Evolutionary conservation across 2,797 vertebrate genomes (phyloP), one percentile per base, ranked within the genome.

Genomic region (Dendrocincla tyrannina): DNA sequence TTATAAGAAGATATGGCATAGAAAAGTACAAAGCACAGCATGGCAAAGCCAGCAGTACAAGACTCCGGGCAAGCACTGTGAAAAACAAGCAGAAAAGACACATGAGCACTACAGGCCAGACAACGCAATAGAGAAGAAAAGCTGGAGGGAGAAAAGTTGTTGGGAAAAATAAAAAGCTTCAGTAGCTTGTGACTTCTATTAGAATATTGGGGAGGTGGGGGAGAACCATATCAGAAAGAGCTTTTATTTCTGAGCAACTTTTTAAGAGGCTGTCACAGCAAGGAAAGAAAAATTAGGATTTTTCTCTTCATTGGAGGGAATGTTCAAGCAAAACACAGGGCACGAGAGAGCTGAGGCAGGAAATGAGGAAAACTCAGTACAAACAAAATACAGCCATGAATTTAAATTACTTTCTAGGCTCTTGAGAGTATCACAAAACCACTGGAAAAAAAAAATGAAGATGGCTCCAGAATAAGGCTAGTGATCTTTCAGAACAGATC

Each of bases 11-110:
- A 89, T 72, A 53, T 14, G 74, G 33, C 84, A 91, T 9, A 93
- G 89, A 53, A 88, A 91, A 93, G 60, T 35, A 89, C 49, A 76
- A 82, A 94, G 80, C 78, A 79, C 74, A 95, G 92, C 88, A 76
- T 10, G 50, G 85, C 69, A 95, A 94, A 96, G 58, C 25, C 46
- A 81, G 58, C 76, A 91, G 76, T 4, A 1, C n/a, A 41, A 95
- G 42, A 81, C 46, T 85, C 28, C 52, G 28, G 58, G 69, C 50
- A 90, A 93, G 69, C 88, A 88, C 58, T 69, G 79, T 37, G 80
- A 93, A 94, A 96, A 91, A 93, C 39, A 93, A 90, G 73, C 66
- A 84, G 69, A 75, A 85, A 80, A 91, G 66, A 88, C 80, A 58
- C 53, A 85, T 25, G 46, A 91, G 68, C 37, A 53, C 85, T 44